Evolutionary conservation across 2,797 vertebrate species (phyloP), one percentile per base, ranked within the genome.

Genomic region (Lepus oiostolus): DNA sequence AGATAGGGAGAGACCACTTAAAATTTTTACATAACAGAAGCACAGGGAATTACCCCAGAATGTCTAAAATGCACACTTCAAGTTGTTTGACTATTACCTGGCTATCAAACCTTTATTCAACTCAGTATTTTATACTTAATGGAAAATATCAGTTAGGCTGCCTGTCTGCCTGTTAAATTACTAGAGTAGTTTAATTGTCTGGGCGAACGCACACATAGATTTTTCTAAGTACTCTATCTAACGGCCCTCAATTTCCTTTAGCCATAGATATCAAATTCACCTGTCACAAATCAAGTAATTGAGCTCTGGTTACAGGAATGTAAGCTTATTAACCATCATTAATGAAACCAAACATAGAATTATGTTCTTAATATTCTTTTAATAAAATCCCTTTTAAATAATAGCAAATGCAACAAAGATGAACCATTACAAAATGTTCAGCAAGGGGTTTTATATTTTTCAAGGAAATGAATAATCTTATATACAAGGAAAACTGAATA

Each of bases 41-140:
- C 97, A 98, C 62, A 97, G 94, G 96, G 98, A 98, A 98, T 97
- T 90, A 97, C 97, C 47, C 62, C 11, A 80, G 98, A 97, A 95
- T 70, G 67, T 95, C 92, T 94, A 97, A 97, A 98, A 96, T 72
- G 95, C 77, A 96, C 19, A 96, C 32, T 96, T 97, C 86, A 95
- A 95, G 92, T 93, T 96, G 85, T 85, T 84, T 96, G 95, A 96
- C 95, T 81, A 94, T 77, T 96, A 97, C 88, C 32, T 67, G 91
- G 38, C 75, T 97, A 95, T 77, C 90, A 97, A 96, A 96, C 5
- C 16, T 28, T 67, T 88, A 95, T 92, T 96, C 71, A 86, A 91
- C 28, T 93, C 9, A 87, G 68, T 68, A 97, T 3, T 93, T 52
- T 90, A 77, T 92, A 68, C 88, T 35, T 88, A 97, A 86, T 38